phyloP scores from a whole-genome alignment of 2,113 vertebrate species.

The Okapia johnstoni region DNA sequence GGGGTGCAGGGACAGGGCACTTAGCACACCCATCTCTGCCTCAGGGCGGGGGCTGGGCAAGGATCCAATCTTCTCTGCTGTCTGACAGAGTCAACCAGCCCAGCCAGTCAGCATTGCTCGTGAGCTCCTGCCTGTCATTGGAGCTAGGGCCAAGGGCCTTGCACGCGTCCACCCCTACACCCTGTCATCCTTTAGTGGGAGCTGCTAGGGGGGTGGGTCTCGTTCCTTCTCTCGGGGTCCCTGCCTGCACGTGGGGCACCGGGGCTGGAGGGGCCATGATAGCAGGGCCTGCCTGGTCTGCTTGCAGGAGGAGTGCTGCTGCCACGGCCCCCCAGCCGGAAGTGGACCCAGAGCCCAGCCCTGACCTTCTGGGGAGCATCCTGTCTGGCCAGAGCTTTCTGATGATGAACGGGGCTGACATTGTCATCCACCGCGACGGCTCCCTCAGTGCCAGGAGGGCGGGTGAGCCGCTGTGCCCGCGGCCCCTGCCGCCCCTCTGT shows the following conservation, averaged over 20 bases:
- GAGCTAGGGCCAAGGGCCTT: rapidly evolving
- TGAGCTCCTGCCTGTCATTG: rapidly evolving
- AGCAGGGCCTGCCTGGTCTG: background rate
- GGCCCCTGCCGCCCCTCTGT: background rate
- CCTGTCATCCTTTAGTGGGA: background rate
- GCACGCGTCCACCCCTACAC: rapidly evolving
- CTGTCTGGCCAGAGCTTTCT: constrained; percentile 93
- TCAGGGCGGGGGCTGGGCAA: rapidly evolving
- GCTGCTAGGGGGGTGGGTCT: background rate
- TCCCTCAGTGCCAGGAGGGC: constrained; percentile 87
- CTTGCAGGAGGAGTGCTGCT: constrained; percentile 75
- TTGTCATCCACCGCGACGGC: constrained; percentile 95
- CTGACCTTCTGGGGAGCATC: constrained; percentile 95
- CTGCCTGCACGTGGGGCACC: rapidly evolving
- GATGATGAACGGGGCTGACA: constrained; percentile 91
- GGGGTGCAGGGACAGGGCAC: no score
- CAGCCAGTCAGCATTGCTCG: rapidly evolving
- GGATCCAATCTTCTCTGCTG: background rate
- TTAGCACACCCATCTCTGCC: no score
- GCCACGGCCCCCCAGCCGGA: constrained; percentile 71
- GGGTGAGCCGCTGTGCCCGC: constrained; percentile 72
- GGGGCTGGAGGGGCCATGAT: rapidly evolving
- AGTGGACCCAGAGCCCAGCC: constrained; percentile 85
- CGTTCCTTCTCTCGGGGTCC: rapidly evolving
- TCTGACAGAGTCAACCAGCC: no score